Conservation (phyloP, 2,797 vertebrate species). For the Melanotaenia trifasciata region DNA sequence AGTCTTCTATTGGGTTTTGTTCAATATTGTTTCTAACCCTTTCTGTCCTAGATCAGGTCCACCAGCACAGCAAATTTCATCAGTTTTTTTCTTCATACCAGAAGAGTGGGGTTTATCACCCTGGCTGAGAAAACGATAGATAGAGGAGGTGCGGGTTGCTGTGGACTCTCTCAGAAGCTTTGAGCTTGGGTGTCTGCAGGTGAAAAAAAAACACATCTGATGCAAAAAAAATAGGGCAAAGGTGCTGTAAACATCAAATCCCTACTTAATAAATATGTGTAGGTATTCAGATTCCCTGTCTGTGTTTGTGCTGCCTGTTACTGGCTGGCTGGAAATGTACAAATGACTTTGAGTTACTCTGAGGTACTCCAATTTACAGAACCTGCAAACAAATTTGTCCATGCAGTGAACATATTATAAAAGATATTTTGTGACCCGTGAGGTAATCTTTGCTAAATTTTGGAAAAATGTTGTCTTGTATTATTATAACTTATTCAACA, state of each 20-base stretch:
- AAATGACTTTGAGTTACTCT: not conserved
- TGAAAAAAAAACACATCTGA: not conserved
- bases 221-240: not conserved
- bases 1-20: not conserved
- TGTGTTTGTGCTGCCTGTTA: not conserved
- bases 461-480: not conserved
- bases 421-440: not conserved
- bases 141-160: not conserved
- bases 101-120: conserved; percentile 1
- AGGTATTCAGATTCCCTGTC: not conserved
- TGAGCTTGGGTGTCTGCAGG: not conserved
- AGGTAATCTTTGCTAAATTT: not conserved
- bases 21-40: not conserved
- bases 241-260: not conserved
- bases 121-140: not conserved
- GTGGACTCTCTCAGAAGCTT: not conserved
- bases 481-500: not conserved
- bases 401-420: not conserved
- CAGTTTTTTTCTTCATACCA: not conserved
- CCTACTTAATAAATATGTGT: not conserved
- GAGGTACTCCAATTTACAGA: not conserved
- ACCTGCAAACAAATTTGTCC: not conserved
- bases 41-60: not conserved
- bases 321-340: not conserved
- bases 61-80: not conserved